Evolutionary conservation across 2,113 vertebrate genomes (phyloP).

Genomic region (Indicator maculatus): DNA sequence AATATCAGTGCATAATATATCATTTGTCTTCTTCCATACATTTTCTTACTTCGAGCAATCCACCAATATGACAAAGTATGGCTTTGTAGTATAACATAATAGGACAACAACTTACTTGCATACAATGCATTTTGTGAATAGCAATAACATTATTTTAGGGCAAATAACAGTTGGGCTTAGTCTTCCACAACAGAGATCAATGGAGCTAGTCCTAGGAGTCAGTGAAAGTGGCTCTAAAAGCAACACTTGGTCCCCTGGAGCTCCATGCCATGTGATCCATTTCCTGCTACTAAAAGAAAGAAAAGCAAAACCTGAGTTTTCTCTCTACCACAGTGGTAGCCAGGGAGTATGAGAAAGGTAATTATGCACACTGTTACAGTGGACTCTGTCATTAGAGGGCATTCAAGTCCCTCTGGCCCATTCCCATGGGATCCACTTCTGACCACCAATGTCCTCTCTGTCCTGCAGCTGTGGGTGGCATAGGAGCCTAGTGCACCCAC

Average conservation of each 20-base stretch:
- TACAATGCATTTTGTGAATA: background rate
- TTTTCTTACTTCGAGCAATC: background rate
- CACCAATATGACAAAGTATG: background rate
- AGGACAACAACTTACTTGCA: background rate
- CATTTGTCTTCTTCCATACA: background rate
- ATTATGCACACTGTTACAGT: background rate
- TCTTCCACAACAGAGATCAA: background rate
- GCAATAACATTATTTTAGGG: background rate
- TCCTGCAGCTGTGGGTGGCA: rapidly evolving
- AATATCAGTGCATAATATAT: background rate
- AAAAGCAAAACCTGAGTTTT: background rate
- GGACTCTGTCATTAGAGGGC: background rate
- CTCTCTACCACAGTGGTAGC: rapidly evolving
- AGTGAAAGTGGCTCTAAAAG: background rate
- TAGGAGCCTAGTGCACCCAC: rapidly evolving
- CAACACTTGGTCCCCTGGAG: background rate
- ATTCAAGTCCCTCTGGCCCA: background rate
- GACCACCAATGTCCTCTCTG: rapidly evolving
- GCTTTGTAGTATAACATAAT: background rate
- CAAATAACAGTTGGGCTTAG: background rate
- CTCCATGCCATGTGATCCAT: background rate
- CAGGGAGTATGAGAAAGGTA: background rate
- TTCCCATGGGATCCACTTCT: background rate
- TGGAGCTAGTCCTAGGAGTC: background rate
- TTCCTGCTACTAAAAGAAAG: background rate